phyloP scores from a whole-genome alignment of 2,113 vertebrate genomes.

The Plestiodon gilberti region DNA sequence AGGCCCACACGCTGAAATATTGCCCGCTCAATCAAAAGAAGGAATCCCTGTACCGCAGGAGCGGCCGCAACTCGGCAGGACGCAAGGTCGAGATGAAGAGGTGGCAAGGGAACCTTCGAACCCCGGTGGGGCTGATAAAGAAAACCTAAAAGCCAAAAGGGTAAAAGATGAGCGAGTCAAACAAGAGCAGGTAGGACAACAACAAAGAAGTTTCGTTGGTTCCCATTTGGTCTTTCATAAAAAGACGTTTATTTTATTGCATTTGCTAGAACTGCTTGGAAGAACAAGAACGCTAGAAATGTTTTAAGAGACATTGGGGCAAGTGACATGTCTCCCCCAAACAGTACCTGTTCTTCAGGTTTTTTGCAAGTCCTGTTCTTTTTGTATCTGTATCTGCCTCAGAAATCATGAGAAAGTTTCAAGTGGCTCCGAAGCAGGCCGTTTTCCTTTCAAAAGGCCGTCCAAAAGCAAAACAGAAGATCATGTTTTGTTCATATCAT shows the following conservation, averaged over 20 bases:
- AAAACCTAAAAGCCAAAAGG: too few species aligned
- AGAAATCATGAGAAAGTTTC: background rate
- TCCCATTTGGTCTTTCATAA: background rate
- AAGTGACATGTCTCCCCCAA: too few species aligned
- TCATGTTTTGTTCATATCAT: background rate
- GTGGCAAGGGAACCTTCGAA: background rate
- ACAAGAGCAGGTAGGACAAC: background rate
- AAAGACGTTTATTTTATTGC: background rate
- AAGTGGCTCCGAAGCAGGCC: background rate
- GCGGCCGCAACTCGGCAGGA: slow-evolving; percentile 63
- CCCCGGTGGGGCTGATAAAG: background rate
- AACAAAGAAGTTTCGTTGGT: too few species aligned
- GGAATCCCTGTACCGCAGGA: slow-evolving; percentile 59
- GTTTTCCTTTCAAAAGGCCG: background rate
- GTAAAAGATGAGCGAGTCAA: background rate
- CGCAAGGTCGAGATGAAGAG: slow-evolving; percentile 1
- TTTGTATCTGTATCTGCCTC: background rate
- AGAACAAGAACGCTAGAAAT: background rate
- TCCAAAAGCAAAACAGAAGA: too few species aligned
- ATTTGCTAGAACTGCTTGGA: background rate
- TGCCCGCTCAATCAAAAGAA: slow-evolving; percentile 72
- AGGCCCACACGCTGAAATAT: slow-evolving; percentile 85
- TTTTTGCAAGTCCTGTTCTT: background rate
- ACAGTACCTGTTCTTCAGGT: background rate
- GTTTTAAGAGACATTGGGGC: background rate